Base-by-base conservation (phyloP, 2,888 invertebrate species). In the Muscina levida region DNA sequence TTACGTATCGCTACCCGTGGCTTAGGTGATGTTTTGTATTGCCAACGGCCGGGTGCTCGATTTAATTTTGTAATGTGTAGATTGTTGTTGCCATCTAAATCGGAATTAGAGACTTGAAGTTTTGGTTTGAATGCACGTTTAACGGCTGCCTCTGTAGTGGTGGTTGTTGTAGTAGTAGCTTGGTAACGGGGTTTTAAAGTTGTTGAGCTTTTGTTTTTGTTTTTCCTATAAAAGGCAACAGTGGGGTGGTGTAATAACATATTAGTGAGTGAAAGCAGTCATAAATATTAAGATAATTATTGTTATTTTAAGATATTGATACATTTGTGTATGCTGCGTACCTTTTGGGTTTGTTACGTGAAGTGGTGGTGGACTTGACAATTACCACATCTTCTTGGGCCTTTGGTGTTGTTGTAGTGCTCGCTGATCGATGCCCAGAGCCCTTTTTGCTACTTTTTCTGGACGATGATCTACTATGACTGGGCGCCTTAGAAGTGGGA, bases 11-110 rank as follows among this genome's bases (percentile, higher is more conserved):
- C 94, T 8, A 97, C 94, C 88, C 96, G 93, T 2, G 97, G 97
- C 89, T 96, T 97, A 0, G 96, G 94, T 24, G 96, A 95, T 10
- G 97, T 96, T 91, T 96, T 97, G 90, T 97, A 97, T 85, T 96
- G 96, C 97, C 97, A 97, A 84, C 97, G 93, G 70, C 97, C 96
- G 0, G 89, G 95, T 13, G 96, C 92, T 57, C 96, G 92, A 87
- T 96, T 95, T 53, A 97, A 91, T 89, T 96, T 97, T 85, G 96
- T 94, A 90, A 96, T 95, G 87, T 95, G 95, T 77, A 95, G 91
- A 83, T 94, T 94, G 46, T 93, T 93, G 4, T 93, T 92, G 24
- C 83, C 59, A 56, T 92, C 91, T 86, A 92, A 91, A 83, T 94
- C 94, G 1, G 92, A 88, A 10, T 91, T 84, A 77, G 92, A 88